phyloP scores from a whole-genome alignment of 1,140 invertebrate genomes.

The Drosophila grimshawi region DNA sequence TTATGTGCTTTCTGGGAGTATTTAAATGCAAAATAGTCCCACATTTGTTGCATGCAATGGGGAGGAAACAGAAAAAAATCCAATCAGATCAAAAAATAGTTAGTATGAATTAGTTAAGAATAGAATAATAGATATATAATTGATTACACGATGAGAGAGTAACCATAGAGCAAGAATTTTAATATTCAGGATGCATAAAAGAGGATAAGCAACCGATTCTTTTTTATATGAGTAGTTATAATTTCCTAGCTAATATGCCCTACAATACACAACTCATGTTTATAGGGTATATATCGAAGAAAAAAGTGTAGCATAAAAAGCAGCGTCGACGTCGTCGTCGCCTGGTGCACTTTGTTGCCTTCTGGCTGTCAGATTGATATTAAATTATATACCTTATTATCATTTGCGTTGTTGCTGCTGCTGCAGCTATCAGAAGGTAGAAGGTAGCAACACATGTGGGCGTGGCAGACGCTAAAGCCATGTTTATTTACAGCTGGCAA shows the following conservation, averaged over 20 bases:
- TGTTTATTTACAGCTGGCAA: constrained; percentile 81
- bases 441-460: constrained; percentile 34
- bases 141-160: too few relatives aligned
- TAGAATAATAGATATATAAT: too few relatives aligned
- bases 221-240: background rate
- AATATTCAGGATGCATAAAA: too few relatives aligned
- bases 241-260: background rate
- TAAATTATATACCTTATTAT: constrained; percentile 83
- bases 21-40: too few relatives aligned
- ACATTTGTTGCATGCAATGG: too few relatives aligned
- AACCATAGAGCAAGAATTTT: too few relatives aligned
- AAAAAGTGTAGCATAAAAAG: constrained; percentile 65
- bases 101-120: too few relatives aligned
- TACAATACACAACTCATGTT: constrained; percentile 17
- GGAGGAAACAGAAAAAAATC: too few relatives aligned
- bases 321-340: constrained; percentile 42
- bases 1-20: too few relatives aligned
- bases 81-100: too few relatives aligned
- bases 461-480: constrained; percentile 59
- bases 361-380: constrained; percentile 83
- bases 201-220: background rate
- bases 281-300: constrained; percentile 15
- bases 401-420: constrained; percentile 54
- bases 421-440: constrained; percentile 41
- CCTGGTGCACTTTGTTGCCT: constrained; percentile 77